These are phyloP conservation scores for Eueremaeus valkanovi DNA, from an alignment of 2,888 invertebrate species.

Conservation along the genomic window DNA sequence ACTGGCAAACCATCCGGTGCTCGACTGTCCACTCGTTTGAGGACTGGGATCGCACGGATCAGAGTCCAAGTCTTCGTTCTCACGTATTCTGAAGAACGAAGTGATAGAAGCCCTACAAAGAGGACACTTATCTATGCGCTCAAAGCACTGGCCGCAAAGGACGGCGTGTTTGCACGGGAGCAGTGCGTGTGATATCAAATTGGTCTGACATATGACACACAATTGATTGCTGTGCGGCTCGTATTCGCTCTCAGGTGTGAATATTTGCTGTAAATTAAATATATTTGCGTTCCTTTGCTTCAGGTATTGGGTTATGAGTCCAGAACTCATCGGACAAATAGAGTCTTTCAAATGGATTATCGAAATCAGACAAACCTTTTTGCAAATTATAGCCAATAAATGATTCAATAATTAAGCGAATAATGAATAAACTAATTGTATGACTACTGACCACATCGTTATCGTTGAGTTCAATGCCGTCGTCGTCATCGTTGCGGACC, in stretches of 20 bases:
- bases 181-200: slow-evolving; percentile 70
- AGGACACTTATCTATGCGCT: slow-evolving; percentile 75
- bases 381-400: slow-evolving; percentile 52
- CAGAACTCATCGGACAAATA: slow-evolving; percentile 72
- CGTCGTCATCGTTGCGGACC: slow-evolving; percentile 35
- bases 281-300: slow-evolving; percentile 69
- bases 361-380: slow-evolving; percentile 65
- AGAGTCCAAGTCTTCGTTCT: neutral
- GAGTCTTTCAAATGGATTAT: slow-evolving; percentile 78
- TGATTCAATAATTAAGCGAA: slow-evolving; percentile 50
- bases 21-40: neutral
- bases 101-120: slow-evolving; percentile 78
- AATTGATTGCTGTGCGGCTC: slow-evolving; percentile 48
- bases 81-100: slow-evolving; percentile 62
- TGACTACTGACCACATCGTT: slow-evolving; percentile 41
- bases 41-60: neutral
- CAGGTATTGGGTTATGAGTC: slow-evolving; percentile 75
- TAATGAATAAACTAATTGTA: neutral
- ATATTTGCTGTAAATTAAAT: slow-evolving; percentile 40
- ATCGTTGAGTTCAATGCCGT: slow-evolving; percentile 33
- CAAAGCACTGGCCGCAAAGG: slow-evolving; percentile 73
- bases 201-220: slow-evolving; percentile 78
- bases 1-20: slow-evolving; percentile 6
- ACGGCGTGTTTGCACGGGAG: slow-evolving; percentile 82
- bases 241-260: slow-evolving; percentile 23